Evolutionary conservation across 2,888 invertebrate species (phyloP).

Genomic region (Epinotia brunnichana): DNA sequence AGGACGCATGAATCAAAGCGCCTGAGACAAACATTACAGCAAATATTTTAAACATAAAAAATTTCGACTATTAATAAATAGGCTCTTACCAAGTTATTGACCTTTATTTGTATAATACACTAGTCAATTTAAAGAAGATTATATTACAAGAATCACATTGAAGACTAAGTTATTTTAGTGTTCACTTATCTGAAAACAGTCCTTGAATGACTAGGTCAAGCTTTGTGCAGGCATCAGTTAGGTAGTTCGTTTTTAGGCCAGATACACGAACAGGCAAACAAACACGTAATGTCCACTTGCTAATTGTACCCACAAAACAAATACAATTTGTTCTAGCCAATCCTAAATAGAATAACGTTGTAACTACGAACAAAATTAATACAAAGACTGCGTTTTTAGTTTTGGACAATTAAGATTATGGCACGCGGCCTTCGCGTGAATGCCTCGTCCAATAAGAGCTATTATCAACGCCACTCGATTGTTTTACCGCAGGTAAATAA

Average conservation of each 20-base stretch:
- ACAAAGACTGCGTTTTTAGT: not conserved
- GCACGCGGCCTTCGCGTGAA: conserved; percentile 54
- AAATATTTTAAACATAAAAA: not conserved
- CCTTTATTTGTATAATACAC: too few species aligned
- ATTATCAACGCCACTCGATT: conserved; percentile 41
- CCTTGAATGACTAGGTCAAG: conserved; percentile 38
- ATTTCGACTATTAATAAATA: not conserved
- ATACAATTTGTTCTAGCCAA: conserved; percentile 51
- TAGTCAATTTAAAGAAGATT: too few species aligned
- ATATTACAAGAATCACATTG: not conserved
- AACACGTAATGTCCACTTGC: conserved; percentile 52
- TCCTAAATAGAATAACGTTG: not conserved
- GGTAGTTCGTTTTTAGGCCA: conserved; percentile 52
- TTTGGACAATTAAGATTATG: conserved; percentile 42
- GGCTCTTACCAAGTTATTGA: not conserved
- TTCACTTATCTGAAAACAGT: not conserved
- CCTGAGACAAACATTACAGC: conserved; percentile 18
- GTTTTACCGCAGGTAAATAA: conserved; percentile 35
- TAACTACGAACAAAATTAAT: not conserved
- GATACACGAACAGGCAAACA: conserved; percentile 50
- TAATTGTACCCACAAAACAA: conserved; percentile 57
- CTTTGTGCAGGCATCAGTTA: conserved; percentile 38
- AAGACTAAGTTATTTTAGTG: not conserved
- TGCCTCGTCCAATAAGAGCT: conserved; percentile 41
- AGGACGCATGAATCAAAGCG: not conserved